A percentile compares a stretch with the other conserved stretches of the same genome.
Conservation (phyloP, 2,888 invertebrate species). For the Mactromeris polynyma region DNA sequence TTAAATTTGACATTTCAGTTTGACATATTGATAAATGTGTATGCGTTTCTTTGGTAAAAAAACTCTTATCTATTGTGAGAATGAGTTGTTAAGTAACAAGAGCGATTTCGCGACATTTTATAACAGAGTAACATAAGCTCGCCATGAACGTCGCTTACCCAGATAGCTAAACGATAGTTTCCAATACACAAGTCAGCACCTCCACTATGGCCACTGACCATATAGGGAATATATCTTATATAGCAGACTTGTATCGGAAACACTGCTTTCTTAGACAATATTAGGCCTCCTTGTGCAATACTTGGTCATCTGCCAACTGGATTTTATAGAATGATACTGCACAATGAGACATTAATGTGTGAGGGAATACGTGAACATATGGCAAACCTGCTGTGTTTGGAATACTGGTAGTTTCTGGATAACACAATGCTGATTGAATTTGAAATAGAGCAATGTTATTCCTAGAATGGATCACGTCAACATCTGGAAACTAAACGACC, state of each 20-base stretch:
- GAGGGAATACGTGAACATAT: neutral
- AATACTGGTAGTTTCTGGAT: neutral
- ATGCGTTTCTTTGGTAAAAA: neutral
- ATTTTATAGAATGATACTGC: conserved; percentile 5
- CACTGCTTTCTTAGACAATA: neutral
- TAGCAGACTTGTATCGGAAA: neutral
- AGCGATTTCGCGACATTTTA: neutral
- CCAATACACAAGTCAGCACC: neutral
- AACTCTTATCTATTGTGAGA: neutral
- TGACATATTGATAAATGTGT: neutral
- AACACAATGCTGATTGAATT: neutral
- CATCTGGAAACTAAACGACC: neutral
- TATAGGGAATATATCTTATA: neutral
- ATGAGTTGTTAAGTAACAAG: neutral
- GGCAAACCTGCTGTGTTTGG: neutral
- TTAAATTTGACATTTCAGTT: neutral
- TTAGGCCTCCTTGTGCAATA: neutral
- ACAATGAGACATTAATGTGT: neutral
- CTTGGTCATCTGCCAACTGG: conserved; percentile 3
- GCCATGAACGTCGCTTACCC: neutral
- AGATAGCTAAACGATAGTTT: neutral
- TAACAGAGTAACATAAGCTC: neutral
- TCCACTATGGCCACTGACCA: neutral
- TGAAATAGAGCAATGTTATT: neutral
- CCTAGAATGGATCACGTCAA: neutral